Conservation (phyloP, 2,113 vertebrate genomes). For the Sinocyclocheilus anshuiensis region DNA sequence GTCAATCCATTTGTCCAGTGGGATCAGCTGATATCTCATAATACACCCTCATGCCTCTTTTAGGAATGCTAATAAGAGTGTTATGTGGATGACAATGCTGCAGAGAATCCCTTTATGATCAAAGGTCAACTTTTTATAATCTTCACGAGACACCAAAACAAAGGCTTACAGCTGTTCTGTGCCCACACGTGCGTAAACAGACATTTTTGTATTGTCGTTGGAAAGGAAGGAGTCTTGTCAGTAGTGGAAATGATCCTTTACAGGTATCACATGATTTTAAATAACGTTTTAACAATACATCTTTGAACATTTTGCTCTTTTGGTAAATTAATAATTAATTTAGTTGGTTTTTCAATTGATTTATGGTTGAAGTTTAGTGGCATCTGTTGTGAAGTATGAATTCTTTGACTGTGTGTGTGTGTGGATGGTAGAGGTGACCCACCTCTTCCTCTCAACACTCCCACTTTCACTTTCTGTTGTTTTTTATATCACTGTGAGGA, state of each 20-base stretch:
- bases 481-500: slow-evolving; percentile 5
- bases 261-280: background rate
- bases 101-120: slow-evolving; percentile 17
- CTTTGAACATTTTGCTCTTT: too few species aligned
- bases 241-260: background rate
- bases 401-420: background rate
- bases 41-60: slow-evolving; percentile 9
- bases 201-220: background rate
- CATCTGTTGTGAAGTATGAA: background rate
- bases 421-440: background rate
- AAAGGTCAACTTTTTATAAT: slow-evolving; percentile 45
- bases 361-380: too few species aligned
- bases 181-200: background rate
- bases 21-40: background rate
- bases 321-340: too few species aligned
- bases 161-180: slow-evolving; percentile 14
- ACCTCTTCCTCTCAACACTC: background rate
- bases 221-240: background rate
- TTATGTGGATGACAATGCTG: slow-evolving; percentile 23
- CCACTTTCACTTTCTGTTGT: background rate
- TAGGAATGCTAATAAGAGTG: slow-evolving; percentile 14
- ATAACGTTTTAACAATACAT: background rate
- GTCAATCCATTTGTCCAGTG: slow-evolving; percentile 28
- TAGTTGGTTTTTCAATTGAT: too few species aligned
- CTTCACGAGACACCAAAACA: slow-evolving; percentile 25